These are phyloP conservation scores for Catostomus latipinnis DNA, from an alignment of 2,797 vertebrate species.

Conservation along the genomic window DNA sequence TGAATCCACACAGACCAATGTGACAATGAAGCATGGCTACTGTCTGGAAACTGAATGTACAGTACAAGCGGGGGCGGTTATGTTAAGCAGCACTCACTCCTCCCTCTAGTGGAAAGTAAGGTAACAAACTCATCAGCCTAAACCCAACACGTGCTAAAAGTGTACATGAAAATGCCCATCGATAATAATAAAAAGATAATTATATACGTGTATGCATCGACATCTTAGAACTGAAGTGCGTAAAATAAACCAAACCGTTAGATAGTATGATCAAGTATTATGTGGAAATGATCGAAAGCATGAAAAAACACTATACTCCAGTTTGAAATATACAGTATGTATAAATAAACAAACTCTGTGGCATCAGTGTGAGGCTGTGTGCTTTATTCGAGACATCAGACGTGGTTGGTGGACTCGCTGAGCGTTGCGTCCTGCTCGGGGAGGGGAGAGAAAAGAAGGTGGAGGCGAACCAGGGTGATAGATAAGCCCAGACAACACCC, in stretches of 20 bases:
- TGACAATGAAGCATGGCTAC: too few species aligned
- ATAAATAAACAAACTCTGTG: background rate
- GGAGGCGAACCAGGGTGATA: conserved; percentile 52
- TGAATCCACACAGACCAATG: too few species aligned
- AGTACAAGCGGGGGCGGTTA: background rate
- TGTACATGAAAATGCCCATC: background rate
- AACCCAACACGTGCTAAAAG: background rate
- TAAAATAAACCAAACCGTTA: too few species aligned
- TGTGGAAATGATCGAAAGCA: background rate
- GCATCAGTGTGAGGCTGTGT: background rate
- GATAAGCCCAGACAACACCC: conserved; percentile 62
- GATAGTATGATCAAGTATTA: too few species aligned
- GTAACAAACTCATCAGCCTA: background rate
- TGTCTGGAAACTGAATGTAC: conserved; percentile 21
- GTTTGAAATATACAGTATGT: background rate
- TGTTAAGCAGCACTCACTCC: conserved; percentile 21
- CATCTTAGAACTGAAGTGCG: too few species aligned
- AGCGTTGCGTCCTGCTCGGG: conserved; percentile 32
- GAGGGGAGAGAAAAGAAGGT: conserved; percentile 50
- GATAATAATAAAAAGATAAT: background rate
- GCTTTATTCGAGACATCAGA: conserved; percentile 19
- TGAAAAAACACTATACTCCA: background rate
- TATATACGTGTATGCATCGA: too few species aligned
- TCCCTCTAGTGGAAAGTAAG: conserved; percentile 50
- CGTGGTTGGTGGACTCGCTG: background rate